phyloP scores from a whole-genome alignment of 2,113 vertebrate genomes.

The Mormyrus iriodes region DNA sequence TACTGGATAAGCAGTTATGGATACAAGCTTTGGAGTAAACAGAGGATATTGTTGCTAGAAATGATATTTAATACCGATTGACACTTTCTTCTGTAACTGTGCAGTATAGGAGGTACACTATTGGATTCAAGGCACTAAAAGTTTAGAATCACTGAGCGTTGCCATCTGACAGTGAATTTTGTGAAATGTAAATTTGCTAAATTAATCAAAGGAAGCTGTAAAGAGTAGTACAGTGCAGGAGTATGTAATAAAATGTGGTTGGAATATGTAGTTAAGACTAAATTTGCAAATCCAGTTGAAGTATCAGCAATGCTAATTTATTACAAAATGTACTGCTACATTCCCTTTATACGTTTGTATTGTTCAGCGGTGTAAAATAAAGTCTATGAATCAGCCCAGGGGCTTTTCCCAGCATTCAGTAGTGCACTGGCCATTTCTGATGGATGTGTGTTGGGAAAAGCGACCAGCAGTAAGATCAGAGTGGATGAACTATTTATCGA shows the following conservation, averaged over 20 bases:
- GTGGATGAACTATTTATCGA: slow-evolving; percentile 13
- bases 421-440: background rate
- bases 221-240: background rate
- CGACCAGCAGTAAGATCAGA: background rate
- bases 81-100: background rate
- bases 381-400: background rate
- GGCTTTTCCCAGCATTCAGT: slow-evolving; percentile 6
- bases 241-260: background rate
- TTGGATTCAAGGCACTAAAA: background rate
- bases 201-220: background rate
- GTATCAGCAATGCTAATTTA: background rate
- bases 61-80: background rate
- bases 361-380: background rate
- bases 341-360: background rate
- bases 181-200: background rate
- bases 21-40: background rate
- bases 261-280: background rate
- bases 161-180: background rate
- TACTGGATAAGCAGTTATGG: background rate
- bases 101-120: background rate
- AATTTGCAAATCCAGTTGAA: background rate
- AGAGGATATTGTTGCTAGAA: background rate
- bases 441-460: background rate
- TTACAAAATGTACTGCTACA: background rate
- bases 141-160: background rate